Percentiles rank a stretch among this genome's conserved stretches.
phyloP scores from a whole-genome alignment of 1,140 invertebrate genomes.

The Drosophila serrata region DNA sequence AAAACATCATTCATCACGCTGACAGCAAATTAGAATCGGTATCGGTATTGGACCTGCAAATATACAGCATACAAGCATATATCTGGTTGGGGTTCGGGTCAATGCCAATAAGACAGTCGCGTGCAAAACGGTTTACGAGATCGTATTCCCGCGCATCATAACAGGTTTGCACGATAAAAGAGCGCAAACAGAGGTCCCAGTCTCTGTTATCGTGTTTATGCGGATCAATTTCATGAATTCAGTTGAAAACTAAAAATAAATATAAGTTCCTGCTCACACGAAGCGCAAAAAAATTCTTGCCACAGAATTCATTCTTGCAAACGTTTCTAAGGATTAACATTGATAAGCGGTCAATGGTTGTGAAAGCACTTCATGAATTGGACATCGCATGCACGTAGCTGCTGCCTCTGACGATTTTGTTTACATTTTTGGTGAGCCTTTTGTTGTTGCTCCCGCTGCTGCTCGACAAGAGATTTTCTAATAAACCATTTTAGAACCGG shows the following conservation, averaged over 20 bases:
- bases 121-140: slow-evolving; percentile 66
- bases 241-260: background rate
- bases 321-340: background rate
- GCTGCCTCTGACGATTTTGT: slow-evolving; percentile 68
- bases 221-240: background rate
- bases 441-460: slow-evolving; percentile 52
- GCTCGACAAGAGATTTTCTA: slow-evolving; percentile 75
- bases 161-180: slow-evolving; percentile 72
- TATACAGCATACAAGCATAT: background rate
- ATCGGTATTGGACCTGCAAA: slow-evolving; percentile 6
- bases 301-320: background rate
- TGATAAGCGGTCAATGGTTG: background rate
- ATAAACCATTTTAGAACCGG: slow-evolving; percentile 81
- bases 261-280: slow-evolving; percentile 10
- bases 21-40: slow-evolving; percentile 37
- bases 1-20: slow-evolving; percentile 39
- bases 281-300: background rate
- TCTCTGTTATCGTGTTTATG: slow-evolving; percentile 7
- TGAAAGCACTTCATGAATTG: slow-evolving; percentile 6
- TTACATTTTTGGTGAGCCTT: slow-evolving; percentile 70
- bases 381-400: background rate
- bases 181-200: slow-evolving; percentile 46
- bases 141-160: slow-evolving; percentile 60
- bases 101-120: slow-evolving; percentile 81
- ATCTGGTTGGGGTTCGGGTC: slow-evolving; percentile 41